Conservation (phyloP, 2,113 vertebrate genomes). For the Tachuris rubrigastra region DNA sequence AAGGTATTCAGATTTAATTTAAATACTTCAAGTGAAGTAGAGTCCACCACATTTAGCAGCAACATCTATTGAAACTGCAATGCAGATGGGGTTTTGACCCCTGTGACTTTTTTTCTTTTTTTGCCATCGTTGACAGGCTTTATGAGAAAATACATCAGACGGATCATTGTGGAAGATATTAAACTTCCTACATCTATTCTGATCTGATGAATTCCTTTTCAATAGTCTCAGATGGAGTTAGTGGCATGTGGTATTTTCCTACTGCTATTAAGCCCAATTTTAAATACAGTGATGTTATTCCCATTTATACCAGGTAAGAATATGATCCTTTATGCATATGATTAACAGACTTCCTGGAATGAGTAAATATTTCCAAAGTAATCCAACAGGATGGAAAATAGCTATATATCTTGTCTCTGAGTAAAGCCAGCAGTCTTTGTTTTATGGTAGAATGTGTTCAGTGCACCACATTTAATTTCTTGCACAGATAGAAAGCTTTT, state of each 20-base stretch:
- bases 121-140: background rate
- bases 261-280: background rate
- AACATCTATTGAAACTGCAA: background rate
- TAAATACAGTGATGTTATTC: background rate
- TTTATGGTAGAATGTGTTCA: background rate
- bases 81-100: slow-evolving; percentile 33
- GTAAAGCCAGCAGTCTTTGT: background rate
- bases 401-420: background rate
- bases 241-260: background rate
- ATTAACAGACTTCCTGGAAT: background rate
- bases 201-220: slow-evolving; percentile 21
- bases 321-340: background rate
- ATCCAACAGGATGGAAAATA: background rate
- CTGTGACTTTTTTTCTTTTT: background rate
- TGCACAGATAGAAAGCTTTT: background rate
- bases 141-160: slow-evolving; percentile 28
- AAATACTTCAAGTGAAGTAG: slow-evolving; percentile 10
- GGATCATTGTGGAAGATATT: background rate
- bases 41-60: background rate
- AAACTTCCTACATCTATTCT: slow-evolving; percentile 33
- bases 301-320: background rate
- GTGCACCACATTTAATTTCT: background rate
- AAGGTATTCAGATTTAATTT: slow-evolving; percentile 35
- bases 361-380: background rate
- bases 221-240: background rate